Evolutionary conservation across 2,888 invertebrate species (phyloP).

Genomic region (Pammene fasciana): DNA sequence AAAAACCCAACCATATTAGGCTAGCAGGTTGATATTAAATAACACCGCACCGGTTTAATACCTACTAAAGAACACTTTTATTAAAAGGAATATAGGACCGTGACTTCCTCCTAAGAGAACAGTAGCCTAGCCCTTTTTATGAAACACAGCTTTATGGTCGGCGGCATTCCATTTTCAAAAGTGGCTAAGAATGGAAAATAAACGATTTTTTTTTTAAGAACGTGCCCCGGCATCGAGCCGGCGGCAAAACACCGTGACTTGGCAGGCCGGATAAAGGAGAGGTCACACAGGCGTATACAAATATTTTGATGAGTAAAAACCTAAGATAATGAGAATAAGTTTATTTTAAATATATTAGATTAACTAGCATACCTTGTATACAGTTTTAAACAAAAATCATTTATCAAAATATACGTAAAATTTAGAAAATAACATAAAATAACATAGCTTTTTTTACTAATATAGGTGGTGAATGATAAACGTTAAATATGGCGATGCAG

Average conservation of each 20-base stretch:
- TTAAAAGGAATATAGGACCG: not conserved
- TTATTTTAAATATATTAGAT: too few species aligned
- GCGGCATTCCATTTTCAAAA: conserved; percentile 34
- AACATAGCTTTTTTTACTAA: too few species aligned
- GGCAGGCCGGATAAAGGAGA: conserved; percentile 19
- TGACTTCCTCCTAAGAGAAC: not conserved
- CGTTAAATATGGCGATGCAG: too few species aligned
- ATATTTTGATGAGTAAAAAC: not conserved
- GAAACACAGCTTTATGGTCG: conserved; percentile 27
- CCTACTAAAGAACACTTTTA: too few species aligned
- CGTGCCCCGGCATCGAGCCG: conserved; percentile 40
- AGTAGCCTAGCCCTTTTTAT: conserved; percentile 9
- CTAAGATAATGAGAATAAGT: not conserved
- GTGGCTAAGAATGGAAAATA: conserved; percentile 31
- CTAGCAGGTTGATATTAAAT: too few species aligned
- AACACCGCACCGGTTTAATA: too few species aligned
- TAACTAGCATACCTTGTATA: too few species aligned
- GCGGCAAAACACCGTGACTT: conserved; percentile 41
- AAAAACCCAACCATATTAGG: too few species aligned
- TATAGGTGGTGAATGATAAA: too few species aligned
- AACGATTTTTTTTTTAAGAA: conserved; percentile 39
- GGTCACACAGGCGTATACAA: not conserved
- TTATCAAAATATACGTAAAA: too few species aligned
- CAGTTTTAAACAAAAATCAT: too few species aligned
- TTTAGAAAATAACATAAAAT: too few species aligned